Percentiles rank a stretch among this genome's conserved stretches.
Conservation (phyloP, 1,140 invertebrate species). For the Sycobia sp. region DNA sequence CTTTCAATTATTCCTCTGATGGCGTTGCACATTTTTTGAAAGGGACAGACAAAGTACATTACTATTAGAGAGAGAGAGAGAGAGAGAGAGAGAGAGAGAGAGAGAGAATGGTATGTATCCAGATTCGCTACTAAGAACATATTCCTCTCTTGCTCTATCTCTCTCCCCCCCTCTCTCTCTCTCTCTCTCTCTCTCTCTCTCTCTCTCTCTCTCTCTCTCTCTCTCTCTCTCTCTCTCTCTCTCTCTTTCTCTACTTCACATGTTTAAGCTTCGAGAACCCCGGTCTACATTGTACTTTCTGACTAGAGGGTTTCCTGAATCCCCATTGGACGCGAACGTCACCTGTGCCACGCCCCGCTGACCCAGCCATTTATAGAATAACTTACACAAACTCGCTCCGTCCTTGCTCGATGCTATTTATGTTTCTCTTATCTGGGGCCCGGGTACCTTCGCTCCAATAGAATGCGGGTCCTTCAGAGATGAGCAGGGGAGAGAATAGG, state of each 20-base stretch:
- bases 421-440: too few species aligned
- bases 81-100: too few species aligned
- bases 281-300: constrained; percentile 59
- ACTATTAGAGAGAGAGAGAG: too few species aligned
- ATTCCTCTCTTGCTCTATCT: neutral
- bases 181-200: constrained; percentile 27
- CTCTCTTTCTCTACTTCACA: too few species aligned
- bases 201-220: constrained; percentile 18
- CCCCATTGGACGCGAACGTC: constrained; percentile 59
- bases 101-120: too few species aligned
- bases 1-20: too few species aligned
- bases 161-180: constrained; percentile 1
- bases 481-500: neutral
- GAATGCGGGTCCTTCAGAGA: too few species aligned
- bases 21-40: too few species aligned
- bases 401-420: too few species aligned
- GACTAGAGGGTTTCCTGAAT: constrained; percentile 49
- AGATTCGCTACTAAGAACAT: neutral
- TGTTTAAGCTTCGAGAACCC: constrained; percentile 9
- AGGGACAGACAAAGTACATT: too few species aligned
- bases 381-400: constrained; percentile 41
- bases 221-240: constrained; percentile 35
- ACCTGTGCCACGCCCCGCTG: constrained; percentile 54
- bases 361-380: constrained; percentile 51
- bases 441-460: too few species aligned